These are phyloP conservation scores for Onychostruthus taczanowskii DNA, from an alignment of 2,113 vertebrate genomes.

Conservation along the genomic window DNA sequence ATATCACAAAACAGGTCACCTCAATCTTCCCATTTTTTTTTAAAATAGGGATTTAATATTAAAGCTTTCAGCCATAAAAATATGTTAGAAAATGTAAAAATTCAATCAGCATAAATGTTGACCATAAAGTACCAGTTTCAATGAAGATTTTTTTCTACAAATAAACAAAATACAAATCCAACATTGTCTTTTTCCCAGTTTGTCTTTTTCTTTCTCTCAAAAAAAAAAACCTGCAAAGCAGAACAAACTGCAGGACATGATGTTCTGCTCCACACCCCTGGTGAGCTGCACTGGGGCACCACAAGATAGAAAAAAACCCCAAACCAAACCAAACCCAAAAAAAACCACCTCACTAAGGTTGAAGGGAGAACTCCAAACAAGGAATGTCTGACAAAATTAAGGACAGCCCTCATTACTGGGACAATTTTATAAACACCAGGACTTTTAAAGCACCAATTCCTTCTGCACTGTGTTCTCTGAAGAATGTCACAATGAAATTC, in stretches of 20 bases:
- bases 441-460: not conserved
- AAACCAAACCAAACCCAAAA: too few relatives aligned
- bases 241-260: not conserved
- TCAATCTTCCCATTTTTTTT: not conserved
- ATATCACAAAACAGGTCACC: not conserved
- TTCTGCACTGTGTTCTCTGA: not conserved
- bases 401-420: not conserved
- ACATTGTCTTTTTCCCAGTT: too few relatives aligned
- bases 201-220: not conserved
- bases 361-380: not conserved
- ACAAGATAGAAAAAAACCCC: not conserved
- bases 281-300: not conserved
- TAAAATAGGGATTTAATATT: not conserved
- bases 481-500: not conserved
- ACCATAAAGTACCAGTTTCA: not conserved
- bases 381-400: not conserved
- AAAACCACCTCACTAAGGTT: not conserved
- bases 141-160: not conserved
- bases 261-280: not conserved
- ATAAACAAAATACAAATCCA: not conserved
- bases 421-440: not conserved
- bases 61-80: not conserved
- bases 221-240: not conserved
- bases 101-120: not conserved
- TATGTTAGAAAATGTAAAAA: not conserved